Evolutionary conservation across 1,140 invertebrate genomes (phyloP), one percentile per base, ranked within the genome.

Genomic region (Parasteatoda tepidariorum): DNA sequence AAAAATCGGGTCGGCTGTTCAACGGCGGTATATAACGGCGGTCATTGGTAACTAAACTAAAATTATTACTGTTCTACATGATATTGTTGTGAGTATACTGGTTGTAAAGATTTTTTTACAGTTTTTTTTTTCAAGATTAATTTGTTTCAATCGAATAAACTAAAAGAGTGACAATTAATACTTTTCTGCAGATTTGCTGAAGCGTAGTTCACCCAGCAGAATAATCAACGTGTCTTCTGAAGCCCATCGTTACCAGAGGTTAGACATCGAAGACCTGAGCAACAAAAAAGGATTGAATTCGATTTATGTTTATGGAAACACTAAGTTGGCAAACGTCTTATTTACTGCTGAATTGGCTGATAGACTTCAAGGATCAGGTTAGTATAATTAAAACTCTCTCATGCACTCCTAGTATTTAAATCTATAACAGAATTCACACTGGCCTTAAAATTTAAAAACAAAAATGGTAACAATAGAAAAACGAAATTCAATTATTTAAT

Each of bases 291-390:
- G 41, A 3, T 11, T 11, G 6, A 9, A 33, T 7, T 22, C 22
- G 5, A 6, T 70, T 0, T 61, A 89, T 33, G 94, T 95, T 18
- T 98, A 97, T 89, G 91, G 90, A 75, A 94, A 96, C 1, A 95
- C 94, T 0, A 98, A 98, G 88, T 94, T 96, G 86, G 95, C 94
- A 0, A 96, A 97, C 86, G 94, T 98, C 82, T 92, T 94, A 15
- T 97, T 97, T 88, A 94, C 94, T 0, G 90, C 92, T 62, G 96
- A 97, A 89, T 88, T 98, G 73, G 94, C 95, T 0, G 91, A 92
- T 84, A 91, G 93, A 83, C 88, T 97, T 18, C 92, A 95, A 89
- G 94, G 93, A 59, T 68, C 83, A 62, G 71, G 83, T 84, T 59
- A 41, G 22, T 30, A 48, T 48, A 13, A n/a, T 48, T 48, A 48